These are phyloP conservation scores for Macropus fuliginosus DNA, from an alignment of 2,797 vertebrate species.

Conservation along the genomic window DNA sequence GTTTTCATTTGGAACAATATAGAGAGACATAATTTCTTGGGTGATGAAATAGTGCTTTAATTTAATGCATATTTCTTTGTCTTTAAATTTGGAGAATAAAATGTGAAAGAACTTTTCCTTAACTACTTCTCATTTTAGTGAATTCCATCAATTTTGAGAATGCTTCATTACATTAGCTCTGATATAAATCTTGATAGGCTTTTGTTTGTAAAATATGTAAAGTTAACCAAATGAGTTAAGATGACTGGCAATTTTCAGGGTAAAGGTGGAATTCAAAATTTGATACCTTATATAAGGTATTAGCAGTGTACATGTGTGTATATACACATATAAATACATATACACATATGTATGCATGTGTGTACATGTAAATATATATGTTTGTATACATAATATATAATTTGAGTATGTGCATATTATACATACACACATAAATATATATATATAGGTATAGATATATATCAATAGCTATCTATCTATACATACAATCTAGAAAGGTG, in stretches of 20 bases:
- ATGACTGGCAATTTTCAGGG: neutral
- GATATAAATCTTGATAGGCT: neutral
- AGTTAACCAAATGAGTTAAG: neutral
- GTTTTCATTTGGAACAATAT: neutral
- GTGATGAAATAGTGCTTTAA: neutral
- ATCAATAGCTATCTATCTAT: no score
- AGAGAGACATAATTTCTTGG: neutral
- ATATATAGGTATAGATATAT: no score
- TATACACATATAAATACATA: no score
- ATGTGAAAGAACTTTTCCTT: neutral
- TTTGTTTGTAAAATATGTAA: neutral
- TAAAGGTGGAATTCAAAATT: neutral
- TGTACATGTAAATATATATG: no score
- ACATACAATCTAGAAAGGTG: neutral
- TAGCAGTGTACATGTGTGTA: no score
- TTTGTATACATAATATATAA: no score
- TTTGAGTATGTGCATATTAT: no score
- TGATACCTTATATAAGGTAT: neutral
- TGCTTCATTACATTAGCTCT: neutral
- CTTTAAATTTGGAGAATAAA: neutral
- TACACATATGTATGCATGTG: no score
- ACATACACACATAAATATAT: no score
- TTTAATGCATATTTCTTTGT: neutral
- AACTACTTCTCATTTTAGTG: neutral
- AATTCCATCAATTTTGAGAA: neutral